Evolutionary conservation across 2,888 invertebrate genomes (phyloP), one percentile per base, ranked within the genome.

Genomic region (Ennomos fuscantarius): DNA sequence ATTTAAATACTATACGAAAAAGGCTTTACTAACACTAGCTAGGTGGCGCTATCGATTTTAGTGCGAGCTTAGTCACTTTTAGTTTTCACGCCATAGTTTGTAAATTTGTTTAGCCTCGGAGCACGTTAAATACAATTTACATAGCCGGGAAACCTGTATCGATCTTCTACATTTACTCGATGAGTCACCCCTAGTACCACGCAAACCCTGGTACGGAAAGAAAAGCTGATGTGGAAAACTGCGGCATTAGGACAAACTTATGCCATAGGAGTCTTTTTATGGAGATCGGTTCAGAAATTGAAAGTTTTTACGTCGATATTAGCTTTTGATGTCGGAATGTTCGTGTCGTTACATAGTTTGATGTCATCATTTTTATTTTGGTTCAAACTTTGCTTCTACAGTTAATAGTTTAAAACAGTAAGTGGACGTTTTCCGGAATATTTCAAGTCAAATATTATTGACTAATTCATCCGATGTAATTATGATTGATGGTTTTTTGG

Each of bases 131-230:
- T 37, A 49, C 42, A 50, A 51, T 54, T 54, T 57, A 48, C 50
- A 60, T 43, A 42, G 54, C n/a, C 40, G 24, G 47, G 32, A 55
- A 44, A 41, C 37, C 15, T 13, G 58, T 79, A 81, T 82, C 68
- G 82, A 82, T 82, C 79, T 75, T 72, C 55, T 63, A 63, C 65
- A 70, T 76, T 72, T 63, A 69, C 68, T 63, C 59, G 62, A 69
- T 71, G 71, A 74, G 78, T 79, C 78, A 78, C 61, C 69, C 60
- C 34, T 65, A 57, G 82, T 84, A 68, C 73, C 79, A 73, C 67
- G 70, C 66, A 66, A 62, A 63, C 76, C 58, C 72, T 77, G 82
- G 82, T 73, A 84, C 84, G 63, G 55, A 51, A 24, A 6, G 24
- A 24, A 24, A 24, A 24, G 24, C 72, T 77, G 82, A 81, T 73